Evolutionary conservation across 2,113 vertebrate species (phyloP), one percentile per base, ranked within the genome.

Genomic region (Pachyramphus minor): DNA sequence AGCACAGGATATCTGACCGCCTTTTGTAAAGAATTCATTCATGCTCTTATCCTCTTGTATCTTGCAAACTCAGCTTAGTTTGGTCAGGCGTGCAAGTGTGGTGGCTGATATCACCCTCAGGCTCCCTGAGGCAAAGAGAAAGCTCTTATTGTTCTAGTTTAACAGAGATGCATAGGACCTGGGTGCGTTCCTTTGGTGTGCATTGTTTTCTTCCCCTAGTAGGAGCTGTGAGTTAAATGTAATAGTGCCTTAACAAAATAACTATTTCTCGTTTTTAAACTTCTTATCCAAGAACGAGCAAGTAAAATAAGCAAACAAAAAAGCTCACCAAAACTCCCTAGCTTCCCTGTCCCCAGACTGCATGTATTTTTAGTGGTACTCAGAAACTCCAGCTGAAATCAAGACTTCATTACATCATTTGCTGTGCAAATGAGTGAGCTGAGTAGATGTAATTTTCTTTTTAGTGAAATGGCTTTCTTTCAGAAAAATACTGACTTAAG

Each of bases 11-110:
- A 35, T 69, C 30, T 90, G 45, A 6, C 27, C 94, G 68, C 42
- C n/a, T 91, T 94, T 49, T 78, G 60, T 60, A 93, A 37, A 68
- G 56, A 89, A 52, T 78, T 92, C 24, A 60, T 91, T 95, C 44
- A 60, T 84, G 33, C 67, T 83, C 18, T 89, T 93, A 87, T 81
- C 79, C 37, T 71, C 47, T 64, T 75, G 52, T 69, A 84, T 96
- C 91, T 91, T 93, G 92, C 82, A 86, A 88, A 84, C 83, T 96
- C 79, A 81, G 93, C 75, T 88, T 83, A 77, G 78, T 71, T 82
- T 90, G 63, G 58, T 80, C 2, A 11, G n/a, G 42, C 5, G 1
- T 80, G 90, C 82, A 84, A 94, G 55, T 81, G 37, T 1, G 1
- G 44, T 52, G 90, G 50, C 76, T 86, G 84, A 73, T 95, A 94